Evolutionary conservation across 35 echinoderm and acorn worm genomes (phyloP), one percentile per base, ranked within the genome.

Genomic region (Diadema setosum): DNA sequence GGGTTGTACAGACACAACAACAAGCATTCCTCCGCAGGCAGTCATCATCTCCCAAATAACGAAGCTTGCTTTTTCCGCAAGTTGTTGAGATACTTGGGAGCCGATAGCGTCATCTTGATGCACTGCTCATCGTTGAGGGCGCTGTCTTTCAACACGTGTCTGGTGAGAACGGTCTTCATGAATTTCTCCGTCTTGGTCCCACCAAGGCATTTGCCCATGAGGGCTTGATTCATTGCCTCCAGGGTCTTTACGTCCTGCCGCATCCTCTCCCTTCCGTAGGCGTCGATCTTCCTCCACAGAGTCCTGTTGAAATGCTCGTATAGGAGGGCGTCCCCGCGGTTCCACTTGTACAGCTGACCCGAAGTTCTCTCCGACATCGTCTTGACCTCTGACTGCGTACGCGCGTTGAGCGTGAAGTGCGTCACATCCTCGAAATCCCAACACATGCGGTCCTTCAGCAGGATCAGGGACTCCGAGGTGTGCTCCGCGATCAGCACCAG

Each of bases 221-320:
- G 52, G 25, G 85, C 70, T 34, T 67, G 18, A 18, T 87, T 90
- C 49, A 50, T 42, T 74, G 74, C 40, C 3, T 58, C 43, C 8
- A 95, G 45, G 16, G 80, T 70, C 25, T 34, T 61, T 4, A 91
- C 88, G 12, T 91, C 93, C 6, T 44, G 26, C n/a, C 31, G 32
- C 93, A 91, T 94, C 24, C 83, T 64, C 14, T 87, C 56, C 36
- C 45, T 46, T 0, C 96, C 96, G 60, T 95, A 99, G 11, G 81
- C 5, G 49, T 94, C 30, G 3, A 99, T 82, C 78, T 88, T 91
- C 21, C 25, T 67, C 85, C 82, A 88, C 2, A 99, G 83, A 17
- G 92, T 91, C 26, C 87, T 67, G 40, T 94, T 92, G 35, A 99
- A 99, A 81, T 95, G 89, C 3, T 89, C 44, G 31, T 99, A 99